Base-by-base conservation (phyloP, 2,888 invertebrate species). In the Sinhomidia bicolor region DNA sequence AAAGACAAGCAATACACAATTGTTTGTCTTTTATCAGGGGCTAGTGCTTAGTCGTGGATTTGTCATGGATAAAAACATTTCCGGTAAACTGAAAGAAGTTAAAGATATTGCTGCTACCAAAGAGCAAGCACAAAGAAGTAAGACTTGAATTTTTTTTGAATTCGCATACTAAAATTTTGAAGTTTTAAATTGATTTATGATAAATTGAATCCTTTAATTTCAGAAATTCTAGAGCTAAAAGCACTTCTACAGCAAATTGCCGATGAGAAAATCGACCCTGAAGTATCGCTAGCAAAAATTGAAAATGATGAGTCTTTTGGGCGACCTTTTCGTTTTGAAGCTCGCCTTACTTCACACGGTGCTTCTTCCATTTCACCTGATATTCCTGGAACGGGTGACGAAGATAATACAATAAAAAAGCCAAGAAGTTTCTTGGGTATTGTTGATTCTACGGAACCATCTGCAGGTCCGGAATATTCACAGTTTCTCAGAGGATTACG, bases 161-260 rank as follows among this genome's bases (percentile, higher is more conserved):
- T 9, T 17, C 7, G n/a, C n/a, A n/a, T n/a, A n/a, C n/a, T n/a
- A n/a, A n/a, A n/a, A n/a, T 60, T 23, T 2, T 9, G 17, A 60
- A 57, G n/a, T n/a, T n/a, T 6, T 5, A 41, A 10, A 41, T 7
- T 41, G 10, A 41, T 41, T 5, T 7, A 41, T 41, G 10, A 41
- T 41, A 41, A 7, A 41, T 7, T 41, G 5, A 7, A 26, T 60
- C 7, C 23, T 23, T 57, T 57, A 1, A 12, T 20, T 82, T 51
- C 29, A 88, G 88, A 88, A 84, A 88, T 88, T 47, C 29, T 84
- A n/a, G 88, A 88, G 20, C 29, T 88, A n/a, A 88, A 88, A 41
- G 84, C 71, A 23, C 51, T 88, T 1, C 79, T 84, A 68, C 60
- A 32, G 14, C 88, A 88, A 74, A 79, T 88, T 2, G 41, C 88